Conservation (phyloP, 2,888 invertebrate species). For the Leuctra nigra region DNA sequence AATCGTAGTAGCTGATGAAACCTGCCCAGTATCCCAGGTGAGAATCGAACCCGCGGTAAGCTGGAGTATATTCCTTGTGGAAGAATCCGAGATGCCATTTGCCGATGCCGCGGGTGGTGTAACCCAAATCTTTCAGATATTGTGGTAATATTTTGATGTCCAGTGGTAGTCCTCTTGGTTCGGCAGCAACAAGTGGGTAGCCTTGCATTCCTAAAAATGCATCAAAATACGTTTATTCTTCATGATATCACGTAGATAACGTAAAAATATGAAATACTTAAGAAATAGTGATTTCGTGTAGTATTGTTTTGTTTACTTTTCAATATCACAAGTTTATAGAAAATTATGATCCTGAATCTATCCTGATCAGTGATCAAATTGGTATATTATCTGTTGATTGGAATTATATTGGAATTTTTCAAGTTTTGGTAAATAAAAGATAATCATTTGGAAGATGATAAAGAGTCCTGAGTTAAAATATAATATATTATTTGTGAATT, state of each 20-base stretch:
- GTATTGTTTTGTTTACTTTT: too few species aligned
- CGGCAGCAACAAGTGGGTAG: slow-evolving; percentile 40
- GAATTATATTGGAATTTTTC: too few species aligned
- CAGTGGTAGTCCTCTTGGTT: slow-evolving; percentile 44
- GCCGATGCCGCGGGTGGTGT: slow-evolving; percentile 44
- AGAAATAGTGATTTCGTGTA: neutral
- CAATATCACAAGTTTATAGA: too few species aligned
- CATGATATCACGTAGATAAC: too few species aligned
- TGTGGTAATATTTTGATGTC: slow-evolving; percentile 43
- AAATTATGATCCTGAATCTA: too few species aligned
- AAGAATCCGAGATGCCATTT: slow-evolving; percentile 48
- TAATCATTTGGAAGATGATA: too few species aligned
- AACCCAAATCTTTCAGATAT: slow-evolving; percentile 42
- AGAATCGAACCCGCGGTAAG: slow-evolving; percentile 43
- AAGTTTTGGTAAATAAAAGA: too few species aligned
- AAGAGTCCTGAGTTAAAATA: too few species aligned
- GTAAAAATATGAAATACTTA: neutral
- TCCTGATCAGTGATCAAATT: too few species aligned
- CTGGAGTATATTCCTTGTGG: slow-evolving; percentile 40
- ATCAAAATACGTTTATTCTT: too few species aligned
- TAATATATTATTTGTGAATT: too few species aligned
- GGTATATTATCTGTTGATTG: too few species aligned
- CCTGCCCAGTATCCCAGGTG: slow-evolving; percentile 45
- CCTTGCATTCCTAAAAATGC: slow-evolving; percentile 45
- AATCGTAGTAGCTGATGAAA: slow-evolving; percentile 44